Evolutionary conservation across 1,140 invertebrate genomes (phyloP), one percentile per base, ranked within the genome.

Genomic region (Cyclargus thomasi): DNA sequence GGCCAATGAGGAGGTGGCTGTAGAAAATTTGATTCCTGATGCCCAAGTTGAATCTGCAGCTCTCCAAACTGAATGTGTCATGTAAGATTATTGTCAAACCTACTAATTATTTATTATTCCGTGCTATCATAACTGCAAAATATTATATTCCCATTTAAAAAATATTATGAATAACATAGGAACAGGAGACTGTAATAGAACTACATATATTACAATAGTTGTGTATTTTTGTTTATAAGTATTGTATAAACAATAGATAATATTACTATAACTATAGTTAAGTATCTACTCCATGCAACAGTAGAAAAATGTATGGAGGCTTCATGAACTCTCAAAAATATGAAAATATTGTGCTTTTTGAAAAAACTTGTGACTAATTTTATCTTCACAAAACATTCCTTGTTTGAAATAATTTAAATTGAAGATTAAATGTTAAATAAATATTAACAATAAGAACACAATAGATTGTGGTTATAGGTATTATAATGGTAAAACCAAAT

Each of bases 1-100:
- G 39, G 70, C 74, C 67, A 72, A 74, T 65, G 63, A 71, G 29
- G 67, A 68, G 14, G 72, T 71, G 10, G 20, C 39, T 35, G 70
- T 16, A 23, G 75, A 75, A 64, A 63, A 59, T 20, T 4, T 20
- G 39, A 47, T 47, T 20, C 17, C 55, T 21, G 55, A 59, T 20
- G 10, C 55, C 4, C n/a, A 59, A 2, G 55, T 18, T 59, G 55
- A 59, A 20, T 10, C 1, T 8, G 6, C 14, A 55, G 6, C 55
- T 20, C 17, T 59, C 1, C 17, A 59, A 59, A 59, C 17, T 20
- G 55, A 59, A 18, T 20, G 55, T 20, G 17, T 20, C 55, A 59
- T 59, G 55, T 59, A 59, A 59, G 20, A 11, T 59, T 1, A 47
- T 47, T 47, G 39, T 11, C 39, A 16, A 14, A 47, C 14, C 39